Percentiles rank a stretch among this genome's conserved stretches.
phyloP scores from a whole-genome alignment of 2,113 vertebrate genomes.

The Chaetodon trifascialis region DNA sequence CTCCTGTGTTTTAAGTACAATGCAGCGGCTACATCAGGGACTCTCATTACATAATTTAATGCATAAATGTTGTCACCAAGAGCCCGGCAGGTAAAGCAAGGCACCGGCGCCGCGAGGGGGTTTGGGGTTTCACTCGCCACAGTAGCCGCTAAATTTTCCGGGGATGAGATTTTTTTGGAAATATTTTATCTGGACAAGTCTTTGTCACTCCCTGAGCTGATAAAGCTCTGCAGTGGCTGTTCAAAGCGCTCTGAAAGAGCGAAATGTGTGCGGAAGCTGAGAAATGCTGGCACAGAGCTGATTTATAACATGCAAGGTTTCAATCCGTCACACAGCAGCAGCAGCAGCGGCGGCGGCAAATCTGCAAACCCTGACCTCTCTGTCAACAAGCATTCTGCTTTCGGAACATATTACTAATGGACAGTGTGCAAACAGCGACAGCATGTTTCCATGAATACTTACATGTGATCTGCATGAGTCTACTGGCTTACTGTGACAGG shows the following conservation, averaged over 20 bases:
- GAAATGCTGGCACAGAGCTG: conserved; percentile 6
- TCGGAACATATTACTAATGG: conserved; percentile 7
- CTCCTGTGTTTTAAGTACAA: conserved; percentile 37
- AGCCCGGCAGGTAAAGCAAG: conserved; percentile 3
- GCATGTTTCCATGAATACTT: conserved; percentile 15
- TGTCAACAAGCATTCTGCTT: conserved; percentile 1
- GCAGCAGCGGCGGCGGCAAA: background rate
- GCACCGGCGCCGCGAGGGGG: background rate
- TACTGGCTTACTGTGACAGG: background rate
- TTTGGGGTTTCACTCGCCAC: background rate
- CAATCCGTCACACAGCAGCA: background rate
- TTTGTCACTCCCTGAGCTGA: background rate
- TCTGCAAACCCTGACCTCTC: conserved; percentile 16
- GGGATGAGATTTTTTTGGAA: background rate
- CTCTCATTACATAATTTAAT: conserved; percentile 42
- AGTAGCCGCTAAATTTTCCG: background rate
- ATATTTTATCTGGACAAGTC: background rate
- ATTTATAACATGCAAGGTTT: background rate
- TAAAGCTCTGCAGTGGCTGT: conserved; percentile 8
- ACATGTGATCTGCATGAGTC: background rate
- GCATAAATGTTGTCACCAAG: conserved; percentile 13
- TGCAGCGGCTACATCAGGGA: conserved; percentile 16
- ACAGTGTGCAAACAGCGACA: background rate
- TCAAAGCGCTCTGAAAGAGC: background rate
- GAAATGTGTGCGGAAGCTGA: background rate